Evolutionary conservation across 2,797 vertebrate genomes (phyloP), one percentile per base, ranked within the genome.

Genomic region (Tamandua tetradactyla): DNA sequence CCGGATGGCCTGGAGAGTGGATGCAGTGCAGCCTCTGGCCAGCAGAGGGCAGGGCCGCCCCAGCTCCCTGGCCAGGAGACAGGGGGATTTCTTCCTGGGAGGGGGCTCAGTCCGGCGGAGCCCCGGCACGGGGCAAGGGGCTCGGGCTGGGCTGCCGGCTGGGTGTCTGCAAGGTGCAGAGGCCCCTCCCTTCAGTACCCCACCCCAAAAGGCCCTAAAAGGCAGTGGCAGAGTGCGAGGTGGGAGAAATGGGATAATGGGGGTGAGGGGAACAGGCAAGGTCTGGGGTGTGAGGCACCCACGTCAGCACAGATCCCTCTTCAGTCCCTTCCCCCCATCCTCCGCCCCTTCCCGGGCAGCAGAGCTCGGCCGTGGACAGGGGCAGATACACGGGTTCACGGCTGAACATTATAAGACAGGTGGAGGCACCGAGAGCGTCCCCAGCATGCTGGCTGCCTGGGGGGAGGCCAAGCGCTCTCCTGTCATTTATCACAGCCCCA

Each of bases 1-100:
- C 68, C 1, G 11, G n/a, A n/a, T n/a, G n/a, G 87, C 15, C 10
- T 5, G 74, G 18, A 44, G 22, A 40, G 44, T 10, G 44, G 9
- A 22, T 49, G 87, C 61, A 72, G 14, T 79, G 64, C 72, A 14
- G 11, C 11, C 13, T 1, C 35, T 0, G 0, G 57, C 89, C 94
- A 93, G 94, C 93, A 97, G 97, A 93, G 94, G 93, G 96, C 55
- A 78, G 25, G 6, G 44, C 32, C 2, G 7, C 30, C 27, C 3
- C 0, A 4, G 23, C 11, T 12, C 37, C 20, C 11, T 12, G 25
- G 13, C 5, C 47, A 17, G 9, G n/a, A 47, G 61, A 27, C 0
- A 3, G 2, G 3, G 40, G 27, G 32, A 18, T 8, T 5, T 37
- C 3, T 1, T 25, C 25, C 71, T 15, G 3, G 55, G n/a, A 62